These are phyloP conservation scores for Perccottus glenii DNA, from an alignment of 2,113 vertebrate species.

Conservation along the genomic window DNA sequence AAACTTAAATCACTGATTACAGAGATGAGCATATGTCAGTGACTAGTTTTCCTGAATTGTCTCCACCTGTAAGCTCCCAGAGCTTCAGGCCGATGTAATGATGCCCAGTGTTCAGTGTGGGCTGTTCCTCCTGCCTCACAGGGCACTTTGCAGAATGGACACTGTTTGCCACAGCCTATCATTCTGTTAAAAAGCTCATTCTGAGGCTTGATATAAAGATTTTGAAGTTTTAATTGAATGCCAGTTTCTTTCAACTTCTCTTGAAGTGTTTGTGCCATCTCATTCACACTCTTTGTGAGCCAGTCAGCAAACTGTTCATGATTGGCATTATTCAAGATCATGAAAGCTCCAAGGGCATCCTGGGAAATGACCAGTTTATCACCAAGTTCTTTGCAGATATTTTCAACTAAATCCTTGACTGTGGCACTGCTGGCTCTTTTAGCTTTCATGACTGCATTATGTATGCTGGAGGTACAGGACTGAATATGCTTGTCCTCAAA, in stretches of 20 bases:
- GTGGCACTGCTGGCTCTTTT: background rate
- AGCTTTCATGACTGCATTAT: constrained; percentile 32
- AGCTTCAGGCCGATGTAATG: constrained; percentile 64
- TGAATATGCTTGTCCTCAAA: constrained; percentile 29
- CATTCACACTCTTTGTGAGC: constrained; percentile 31
- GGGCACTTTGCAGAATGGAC: constrained; percentile 76
- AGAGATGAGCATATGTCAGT: constrained; percentile 52
- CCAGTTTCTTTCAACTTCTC: background rate
- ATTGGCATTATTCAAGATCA: constrained; percentile 42
- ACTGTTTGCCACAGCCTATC: constrained; percentile 74
- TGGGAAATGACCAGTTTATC: constrained; percentile 45
- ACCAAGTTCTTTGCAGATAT: constrained; percentile 41
- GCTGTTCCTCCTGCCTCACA: constrained; percentile 73
- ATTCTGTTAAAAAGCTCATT: constrained; percentile 62
- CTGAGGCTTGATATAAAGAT: constrained; percentile 59
- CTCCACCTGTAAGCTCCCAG: fast-evolving
- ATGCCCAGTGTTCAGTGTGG: constrained; percentile 55
- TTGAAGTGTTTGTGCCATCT: constrained; percentile 31
- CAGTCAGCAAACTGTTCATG: constrained; percentile 39
- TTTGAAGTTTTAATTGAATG: constrained; percentile 14
- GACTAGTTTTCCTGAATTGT: fast-evolving
- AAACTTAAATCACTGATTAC: background rate
- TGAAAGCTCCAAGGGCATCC: constrained; percentile 36
- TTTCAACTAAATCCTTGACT: constrained; percentile 42
- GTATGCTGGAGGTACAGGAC: constrained; percentile 14